Base-by-base conservation (phyloP, 2,888 invertebrate species). In the Pedicia rivosa region DNA sequence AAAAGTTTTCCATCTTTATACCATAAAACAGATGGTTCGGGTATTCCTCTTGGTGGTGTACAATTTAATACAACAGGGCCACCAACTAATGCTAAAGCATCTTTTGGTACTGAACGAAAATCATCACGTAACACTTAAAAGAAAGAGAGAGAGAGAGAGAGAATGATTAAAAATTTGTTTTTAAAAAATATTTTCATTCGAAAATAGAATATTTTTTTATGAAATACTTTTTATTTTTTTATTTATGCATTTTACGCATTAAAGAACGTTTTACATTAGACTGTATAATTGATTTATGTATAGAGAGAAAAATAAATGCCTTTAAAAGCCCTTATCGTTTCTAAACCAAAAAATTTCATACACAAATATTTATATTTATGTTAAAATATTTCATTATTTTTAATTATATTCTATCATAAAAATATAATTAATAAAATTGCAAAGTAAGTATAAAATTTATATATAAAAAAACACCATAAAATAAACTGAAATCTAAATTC, bases 1-100 rank as follows among this genome's bases (percentile, higher is more conserved):
- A 50, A 30, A 26, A 47, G 38, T 40, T 49, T 49, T 4, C 45
- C 47, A 38, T 50, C 48, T 37, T 49, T 50, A 37, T 48, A 49
- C 50, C 50, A 50, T 2, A 50, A 42, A 4, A 50, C 50, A 2
- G 49, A 49, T 8, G 50, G 50, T 16, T 50, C 50, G 9, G 50
- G 50, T 25, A 49, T 44, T 6, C 50, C 50, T 10, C 48, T 32
- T 5, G 50, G 50, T 16, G 49, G 49, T 22, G 48, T 49, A 38
- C 50, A 50, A 40, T 48, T 48, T 41, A 50, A 41, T 3, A 47
- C 40, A 10, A 48, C 48, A 13, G 47, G 47, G 8, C 50, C 50
- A n/a, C 50, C 50, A 14, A 48, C 47, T 20, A 50, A 38, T 17
- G 50, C 50, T 15, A 49, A 47, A 12, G 49, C 46, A 32, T 50